Conservation (phyloP, 2,797 vertebrate genomes). For the Tadarida brasiliensis region DNA sequence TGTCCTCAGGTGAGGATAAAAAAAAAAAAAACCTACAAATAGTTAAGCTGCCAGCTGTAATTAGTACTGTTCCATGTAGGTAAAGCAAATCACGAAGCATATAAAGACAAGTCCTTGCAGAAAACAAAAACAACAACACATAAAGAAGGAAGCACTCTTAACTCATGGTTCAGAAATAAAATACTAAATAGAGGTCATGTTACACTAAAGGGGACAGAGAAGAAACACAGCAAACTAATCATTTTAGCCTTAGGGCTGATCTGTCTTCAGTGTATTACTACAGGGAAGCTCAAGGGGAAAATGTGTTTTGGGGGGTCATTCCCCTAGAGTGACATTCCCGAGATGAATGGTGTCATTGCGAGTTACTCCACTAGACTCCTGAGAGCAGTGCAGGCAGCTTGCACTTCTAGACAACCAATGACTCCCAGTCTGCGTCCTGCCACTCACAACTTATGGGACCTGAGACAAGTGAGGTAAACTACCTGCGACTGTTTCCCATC, state of each 20-base stretch:
- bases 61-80: background rate
- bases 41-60: background rate
- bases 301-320: background rate
- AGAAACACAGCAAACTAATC: background rate
- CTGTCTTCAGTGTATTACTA: background rate
- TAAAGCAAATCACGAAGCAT: conserved; percentile 19
- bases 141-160: background rate
- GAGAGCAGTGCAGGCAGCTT: background rate
- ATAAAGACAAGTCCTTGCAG: background rate
- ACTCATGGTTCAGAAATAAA: conserved; percentile 4
- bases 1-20: too few relatives aligned
- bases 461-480: background rate
- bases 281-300: background rate
- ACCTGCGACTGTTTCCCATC: background rate
- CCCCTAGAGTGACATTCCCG: background rate
- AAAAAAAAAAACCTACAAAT: too few relatives aligned
- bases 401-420: background rate
- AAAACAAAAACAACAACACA: background rate
- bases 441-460: background rate
- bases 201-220: background rate
- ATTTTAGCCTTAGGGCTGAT: background rate
- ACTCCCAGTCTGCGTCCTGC: background rate
- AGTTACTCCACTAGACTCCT: background rate
- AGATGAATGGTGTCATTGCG: background rate
- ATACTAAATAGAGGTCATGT: background rate